A percentile compares a stretch with the other conserved stretches of the same genome.
Conservation (phyloP, 2,797 vertebrate genomes). For the Sorex maritimensis region DNA sequence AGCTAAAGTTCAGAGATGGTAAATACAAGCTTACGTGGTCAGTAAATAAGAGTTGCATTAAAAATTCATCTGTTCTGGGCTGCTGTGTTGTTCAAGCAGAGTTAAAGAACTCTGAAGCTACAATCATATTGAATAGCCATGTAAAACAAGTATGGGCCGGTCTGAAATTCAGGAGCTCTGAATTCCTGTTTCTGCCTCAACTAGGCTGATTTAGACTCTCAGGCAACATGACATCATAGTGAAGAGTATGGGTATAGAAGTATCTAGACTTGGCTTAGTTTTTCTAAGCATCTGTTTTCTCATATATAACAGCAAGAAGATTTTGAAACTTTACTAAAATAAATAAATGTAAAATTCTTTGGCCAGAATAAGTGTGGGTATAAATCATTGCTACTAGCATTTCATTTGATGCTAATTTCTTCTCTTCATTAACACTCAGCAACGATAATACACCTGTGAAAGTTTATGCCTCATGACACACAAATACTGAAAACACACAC, state of each 20-base stretch:
- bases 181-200: not conserved
- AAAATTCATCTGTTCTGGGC: not conserved
- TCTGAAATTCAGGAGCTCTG: slow-evolving; percentile 31
- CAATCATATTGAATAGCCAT: not conserved
- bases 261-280: not conserved
- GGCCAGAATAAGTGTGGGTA: not conserved
- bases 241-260: not conserved
- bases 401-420: slow-evolving; percentile 21
- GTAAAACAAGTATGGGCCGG: not conserved
- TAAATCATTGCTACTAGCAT: not conserved
- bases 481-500: not conserved
- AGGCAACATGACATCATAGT: not conserved
- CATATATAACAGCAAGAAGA: not conserved
- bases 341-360: slow-evolving; percentile 8
- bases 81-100: not conserved
- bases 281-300: not conserved
- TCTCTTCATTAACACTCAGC: not conserved
- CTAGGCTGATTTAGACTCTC: not conserved
- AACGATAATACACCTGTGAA: not conserved
- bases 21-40: not conserved
- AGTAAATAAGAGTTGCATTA: not conserved
- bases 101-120: not conserved
- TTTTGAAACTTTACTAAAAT: slow-evolving; percentile 1
- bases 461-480: slow-evolving; percentile 29
- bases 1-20: not conserved